phyloP scores from a whole-genome alignment of 2,888 invertebrate genomes.

The Seira sanloemensis region DNA sequence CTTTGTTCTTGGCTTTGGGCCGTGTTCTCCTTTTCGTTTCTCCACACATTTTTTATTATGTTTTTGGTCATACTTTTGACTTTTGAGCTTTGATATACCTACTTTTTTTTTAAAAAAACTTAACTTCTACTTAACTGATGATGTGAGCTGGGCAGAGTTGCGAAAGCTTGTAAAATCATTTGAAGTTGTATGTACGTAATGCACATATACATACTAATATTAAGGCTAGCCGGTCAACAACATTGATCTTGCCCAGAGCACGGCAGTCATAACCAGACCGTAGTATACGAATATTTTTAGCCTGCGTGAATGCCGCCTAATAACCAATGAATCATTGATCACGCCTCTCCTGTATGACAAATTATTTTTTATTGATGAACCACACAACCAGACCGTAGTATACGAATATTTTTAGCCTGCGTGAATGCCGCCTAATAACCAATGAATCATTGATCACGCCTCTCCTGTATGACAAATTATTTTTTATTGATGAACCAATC shows the following conservation, averaged over 20 bases:
- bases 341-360: constrained; percentile 49
- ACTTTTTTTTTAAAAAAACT: neutral
- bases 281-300: neutral
- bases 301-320: neutral
- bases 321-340: constrained; percentile 30
- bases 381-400: constrained; percentile 34
- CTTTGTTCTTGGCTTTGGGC: too few species aligned
- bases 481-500: neutral
- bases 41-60: neutral
- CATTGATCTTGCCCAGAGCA: constrained; percentile 63
- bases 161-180: too few species aligned
- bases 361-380: too few species aligned
- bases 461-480: constrained; percentile 15
- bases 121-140: neutral
- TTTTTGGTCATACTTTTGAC: neutral
- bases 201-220: neutral
- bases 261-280: constrained; percentile 38
- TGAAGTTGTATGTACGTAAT: too few species aligned
- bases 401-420: neutral
- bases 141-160: too few species aligned
- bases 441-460: constrained; percentile 46
- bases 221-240: constrained; percentile 62
- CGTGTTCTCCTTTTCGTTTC: neutral
- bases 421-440: neutral
- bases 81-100: neutral